phyloP scores from a whole-genome alignment of 2,797 vertebrate species.

The Darevskia nairensis region DNA sequence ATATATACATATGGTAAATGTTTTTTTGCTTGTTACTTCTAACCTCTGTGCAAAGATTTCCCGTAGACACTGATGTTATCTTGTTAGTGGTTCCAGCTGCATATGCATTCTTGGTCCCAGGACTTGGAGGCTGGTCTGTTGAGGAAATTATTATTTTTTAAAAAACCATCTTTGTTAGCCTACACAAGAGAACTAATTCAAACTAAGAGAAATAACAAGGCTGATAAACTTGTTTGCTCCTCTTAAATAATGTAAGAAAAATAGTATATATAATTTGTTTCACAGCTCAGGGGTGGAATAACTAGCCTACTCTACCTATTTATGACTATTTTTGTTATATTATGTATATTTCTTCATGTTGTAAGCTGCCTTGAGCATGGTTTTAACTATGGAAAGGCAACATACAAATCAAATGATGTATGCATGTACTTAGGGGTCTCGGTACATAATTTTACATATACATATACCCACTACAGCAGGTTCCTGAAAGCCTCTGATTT shows the following conservation, averaged over 20 bases:
- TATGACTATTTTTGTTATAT: too few species aligned
- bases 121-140: conserved; percentile 95
- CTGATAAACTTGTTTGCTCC: conserved; percentile 16
- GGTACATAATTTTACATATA: too few species aligned
- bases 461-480: too few species aligned
- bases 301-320: too few species aligned
- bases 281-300: not conserved
- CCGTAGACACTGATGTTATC: conserved; percentile 98
- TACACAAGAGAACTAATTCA: conserved; percentile 36
- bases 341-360: not conserved
- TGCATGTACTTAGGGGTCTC: too few species aligned
- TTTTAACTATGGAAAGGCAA: not conserved
- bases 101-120: conserved; percentile 88
- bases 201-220: not conserved
- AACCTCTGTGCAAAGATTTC: conserved; percentile 96
- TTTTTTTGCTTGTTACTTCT: conserved; percentile 67
- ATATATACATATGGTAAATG: conserved; percentile 1
- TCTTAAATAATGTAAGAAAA: not conserved
- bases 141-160: conserved; percentile 20
- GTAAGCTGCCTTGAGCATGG: not conserved
- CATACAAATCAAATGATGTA: not conserved
- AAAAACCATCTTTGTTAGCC: conserved; percentile 1
- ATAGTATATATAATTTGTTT: not conserved
- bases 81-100: conserved; percentile 89
- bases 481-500: too few species aligned